These are phyloP conservation scores for Cinclus mexicanus DNA, from an alignment of 2,113 vertebrate genomes.

Conservation along the genomic window DNA sequence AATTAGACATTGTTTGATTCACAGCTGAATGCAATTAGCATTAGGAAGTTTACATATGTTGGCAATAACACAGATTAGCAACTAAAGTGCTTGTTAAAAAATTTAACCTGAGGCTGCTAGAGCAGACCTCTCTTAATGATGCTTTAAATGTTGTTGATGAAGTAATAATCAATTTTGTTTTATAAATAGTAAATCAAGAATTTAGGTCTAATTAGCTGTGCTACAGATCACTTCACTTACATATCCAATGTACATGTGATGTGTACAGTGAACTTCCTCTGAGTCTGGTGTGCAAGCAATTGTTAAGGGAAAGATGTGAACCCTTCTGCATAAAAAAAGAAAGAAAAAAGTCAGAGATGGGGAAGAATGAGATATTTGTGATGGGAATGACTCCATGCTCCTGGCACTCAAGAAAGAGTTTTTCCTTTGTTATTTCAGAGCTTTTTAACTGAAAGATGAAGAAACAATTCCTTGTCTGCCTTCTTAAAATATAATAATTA, in stretches of 20 bases:
- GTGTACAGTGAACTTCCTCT: constrained; percentile 74
- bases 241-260: constrained; percentile 70
- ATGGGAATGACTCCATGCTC: background rate
- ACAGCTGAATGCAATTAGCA: constrained; percentile 98
- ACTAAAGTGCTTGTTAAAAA: constrained; percentile 92
- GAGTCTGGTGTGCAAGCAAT: constrained; percentile 69
- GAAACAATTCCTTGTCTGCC: constrained; percentile 62
- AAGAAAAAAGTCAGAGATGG: background rate
- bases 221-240: constrained; percentile 86
- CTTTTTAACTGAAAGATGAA: constrained; percentile 61
- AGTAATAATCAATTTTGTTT: constrained; percentile 93
- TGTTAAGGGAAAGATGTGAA: constrained; percentile 59
- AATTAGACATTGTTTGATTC: constrained; percentile 99
- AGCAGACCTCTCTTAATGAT: constrained; percentile 93
- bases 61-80: constrained; percentile 89
- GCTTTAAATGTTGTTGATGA: constrained; percentile 94
- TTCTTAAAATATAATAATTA: constrained; percentile 70
- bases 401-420: constrained; percentile 8
- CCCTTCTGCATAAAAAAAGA: constrained; percentile 3
- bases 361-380: constrained; percentile 36
- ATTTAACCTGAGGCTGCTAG: constrained; percentile 91
- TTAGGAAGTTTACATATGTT: constrained; percentile 91
- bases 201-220: constrained; percentile 87
- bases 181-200: constrained; percentile 89
- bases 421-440: constrained; percentile 56